Evolutionary conservation across 2,888 invertebrate genomes (phyloP).

Genomic region (Stenolophus ochropezus): DNA sequence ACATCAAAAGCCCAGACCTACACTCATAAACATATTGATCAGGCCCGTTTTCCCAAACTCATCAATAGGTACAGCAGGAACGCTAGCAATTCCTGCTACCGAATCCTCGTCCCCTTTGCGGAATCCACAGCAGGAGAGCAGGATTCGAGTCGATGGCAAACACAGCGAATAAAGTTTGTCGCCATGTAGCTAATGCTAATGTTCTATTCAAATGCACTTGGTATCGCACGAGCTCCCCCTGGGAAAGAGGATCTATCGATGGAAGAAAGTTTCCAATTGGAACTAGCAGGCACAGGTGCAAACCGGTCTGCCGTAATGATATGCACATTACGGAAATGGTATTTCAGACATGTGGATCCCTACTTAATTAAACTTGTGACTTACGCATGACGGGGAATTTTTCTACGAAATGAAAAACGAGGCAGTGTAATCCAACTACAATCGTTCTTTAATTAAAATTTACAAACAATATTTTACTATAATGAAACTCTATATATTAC

Average conservation of each 20-base stretch:
- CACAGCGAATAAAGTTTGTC: slow-evolving; percentile 37
- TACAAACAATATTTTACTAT: not conserved
- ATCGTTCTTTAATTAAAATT: not conserved
- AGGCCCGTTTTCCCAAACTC: not conserved
- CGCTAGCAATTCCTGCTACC: not conserved
- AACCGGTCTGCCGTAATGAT: slow-evolving; percentile 3
- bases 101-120: not conserved
- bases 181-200: slow-evolving; percentile 41
- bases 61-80: not conserved
- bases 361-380: slow-evolving; percentile 5
- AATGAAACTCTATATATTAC: not conserved
- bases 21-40: slow-evolving; percentile 37
- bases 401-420: not conserved
- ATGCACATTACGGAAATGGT: slow-evolving; percentile 17
- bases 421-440: not conserved
- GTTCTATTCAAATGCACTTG: slow-evolving; percentile 42
- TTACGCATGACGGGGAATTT: not conserved
- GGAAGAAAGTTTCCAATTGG: slow-evolving; percentile 30
- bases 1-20: slow-evolving; percentile 31
- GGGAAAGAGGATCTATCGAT: not conserved
- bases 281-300: slow-evolving; percentile 6
- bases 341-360: slow-evolving; percentile 1
- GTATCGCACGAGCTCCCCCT: slow-evolving; percentile 4
- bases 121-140: not conserved
- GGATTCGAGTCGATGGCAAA: slow-evolving; percentile 33